Evolutionary conservation across 2,888 invertebrate genomes (phyloP).

Genomic region (Spilarctia lutea): DNA sequence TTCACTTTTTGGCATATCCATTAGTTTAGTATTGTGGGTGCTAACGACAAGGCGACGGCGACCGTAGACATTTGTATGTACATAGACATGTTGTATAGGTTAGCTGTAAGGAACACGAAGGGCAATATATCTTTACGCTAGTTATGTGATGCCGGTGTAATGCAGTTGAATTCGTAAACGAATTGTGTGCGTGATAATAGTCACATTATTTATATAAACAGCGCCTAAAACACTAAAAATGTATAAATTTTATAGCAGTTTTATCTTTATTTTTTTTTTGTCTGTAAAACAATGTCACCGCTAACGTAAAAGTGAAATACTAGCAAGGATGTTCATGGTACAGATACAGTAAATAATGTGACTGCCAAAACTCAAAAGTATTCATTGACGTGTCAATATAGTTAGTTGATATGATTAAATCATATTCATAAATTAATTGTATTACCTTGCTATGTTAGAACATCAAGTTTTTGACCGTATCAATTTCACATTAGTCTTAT

Average conservation of each 20-base stretch:
- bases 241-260: not conserved
- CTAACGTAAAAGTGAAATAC: slow-evolving; percentile 2
- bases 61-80: slow-evolving; percentile 63
- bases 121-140: slow-evolving; percentile 40
- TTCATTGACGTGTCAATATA: slow-evolving; percentile 70
- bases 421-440: slow-evolving; percentile 53
- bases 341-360: slow-evolving; percentile 63
- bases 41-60: slow-evolving; percentile 66
- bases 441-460: slow-evolving; percentile 37
- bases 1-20: slow-evolving; percentile 70
- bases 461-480: slow-evolving; percentile 30
- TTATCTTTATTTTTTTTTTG: not conserved
- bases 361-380: slow-evolving; percentile 80
- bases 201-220: slow-evolving; percentile 63
- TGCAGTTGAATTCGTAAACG: slow-evolving; percentile 68
- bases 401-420: slow-evolving; percentile 62
- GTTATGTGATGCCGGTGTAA: slow-evolving; percentile 42
- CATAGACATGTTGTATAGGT: slow-evolving; percentile 67
- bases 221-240: not conserved
- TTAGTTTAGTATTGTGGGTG: slow-evolving; percentile 76
- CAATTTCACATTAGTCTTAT: slow-evolving; percentile 27
- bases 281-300: not conserved
- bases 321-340: not conserved
- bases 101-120: slow-evolving; percentile 55
- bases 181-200: slow-evolving; percentile 62